These are phyloP conservation scores for Muschampia plurimacula DNA, from an alignment of 2,888 invertebrate species.

Conservation along the genomic window DNA sequence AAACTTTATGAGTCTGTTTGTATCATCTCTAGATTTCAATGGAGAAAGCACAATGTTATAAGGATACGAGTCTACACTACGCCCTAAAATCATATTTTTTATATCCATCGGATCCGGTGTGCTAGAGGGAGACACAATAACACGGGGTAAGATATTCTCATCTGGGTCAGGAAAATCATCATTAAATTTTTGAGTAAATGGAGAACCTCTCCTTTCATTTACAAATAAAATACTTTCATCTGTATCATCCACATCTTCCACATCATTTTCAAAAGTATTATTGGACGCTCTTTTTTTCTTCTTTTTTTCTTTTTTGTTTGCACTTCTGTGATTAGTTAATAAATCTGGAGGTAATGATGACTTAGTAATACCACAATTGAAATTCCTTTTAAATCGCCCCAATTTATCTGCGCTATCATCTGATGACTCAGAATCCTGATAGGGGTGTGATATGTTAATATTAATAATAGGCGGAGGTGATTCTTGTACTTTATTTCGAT, in stretches of 20 bases:
- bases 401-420: slow-evolving; percentile 76
- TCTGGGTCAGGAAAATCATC: slow-evolving; percentile 71
- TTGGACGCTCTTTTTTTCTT: slow-evolving; percentile 42
- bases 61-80: slow-evolving; percentile 69
- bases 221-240: slow-evolving; percentile 33
- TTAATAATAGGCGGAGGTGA: slow-evolving; percentile 80
- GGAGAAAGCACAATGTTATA: slow-evolving; percentile 78
- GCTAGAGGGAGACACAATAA: slow-evolving; percentile 54
- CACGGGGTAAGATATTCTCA: slow-evolving; percentile 64
- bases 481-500: slow-evolving; percentile 57
- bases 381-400: slow-evolving; percentile 31
- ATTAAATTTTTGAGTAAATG: slow-evolving; percentile 18
- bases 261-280: slow-evolving; percentile 28
- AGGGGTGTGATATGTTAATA: slow-evolving; percentile 86
- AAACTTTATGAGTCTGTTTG: slow-evolving; percentile 69
- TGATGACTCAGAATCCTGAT: slow-evolving; percentile 77
- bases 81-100: slow-evolving; percentile 76
- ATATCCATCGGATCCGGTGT: slow-evolving; percentile 49
- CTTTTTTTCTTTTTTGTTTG: slow-evolving; percentile 59
- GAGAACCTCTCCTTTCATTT: slow-evolving; percentile 14
- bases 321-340: slow-evolving; percentile 84
- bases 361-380: slow-evolving; percentile 43
- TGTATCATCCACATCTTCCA: slow-evolving; percentile 31
- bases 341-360: slow-evolving; percentile 83
- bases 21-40: slow-evolving; percentile 60